phyloP scores from a whole-genome alignment of 2,888 invertebrate species.

The Tenthredo distinguenda region DNA sequence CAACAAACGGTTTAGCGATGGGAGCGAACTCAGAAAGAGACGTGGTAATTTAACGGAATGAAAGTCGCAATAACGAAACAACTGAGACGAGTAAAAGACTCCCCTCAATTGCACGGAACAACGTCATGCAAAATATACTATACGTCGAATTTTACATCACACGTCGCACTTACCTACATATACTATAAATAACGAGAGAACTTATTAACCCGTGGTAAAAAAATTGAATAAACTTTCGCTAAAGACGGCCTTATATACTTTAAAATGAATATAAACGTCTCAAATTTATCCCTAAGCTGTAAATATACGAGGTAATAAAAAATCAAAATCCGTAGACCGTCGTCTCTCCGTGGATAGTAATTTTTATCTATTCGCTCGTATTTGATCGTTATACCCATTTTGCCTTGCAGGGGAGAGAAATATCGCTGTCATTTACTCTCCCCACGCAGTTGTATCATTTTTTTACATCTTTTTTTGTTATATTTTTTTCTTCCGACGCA shows the following conservation, averaged over 20 bases:
- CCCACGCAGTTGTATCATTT: not conserved
- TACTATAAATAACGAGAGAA: not conserved
- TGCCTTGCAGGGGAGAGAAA: not conserved
- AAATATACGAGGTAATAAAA: too few species aligned
- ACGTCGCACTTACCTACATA: not conserved
- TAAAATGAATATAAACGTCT: not conserved
- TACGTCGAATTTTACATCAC: not conserved
- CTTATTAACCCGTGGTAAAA: not conserved
- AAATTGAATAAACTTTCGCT: not conserved
- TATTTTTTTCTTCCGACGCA: not conserved
- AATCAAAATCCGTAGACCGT: not conserved
- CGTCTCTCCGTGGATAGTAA: not conserved
- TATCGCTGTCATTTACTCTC: not conserved
- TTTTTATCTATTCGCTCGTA: conserved; percentile 28
- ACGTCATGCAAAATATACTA: not conserved
- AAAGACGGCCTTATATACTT: not conserved
- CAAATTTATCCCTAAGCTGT: not conserved
- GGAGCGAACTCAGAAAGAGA: not conserved
- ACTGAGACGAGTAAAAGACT: not conserved
- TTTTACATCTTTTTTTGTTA: not conserved
- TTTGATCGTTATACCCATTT: not conserved
- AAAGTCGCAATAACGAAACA: conserved; percentile 32
- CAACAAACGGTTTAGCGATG: conserved; percentile 55
- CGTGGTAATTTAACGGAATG: conserved; percentile 48
- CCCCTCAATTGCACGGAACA: not conserved